Evolutionary conservation across 1,140 invertebrate species (phyloP).

Genomic region (Pseudomyrmex dendroicus): DNA sequence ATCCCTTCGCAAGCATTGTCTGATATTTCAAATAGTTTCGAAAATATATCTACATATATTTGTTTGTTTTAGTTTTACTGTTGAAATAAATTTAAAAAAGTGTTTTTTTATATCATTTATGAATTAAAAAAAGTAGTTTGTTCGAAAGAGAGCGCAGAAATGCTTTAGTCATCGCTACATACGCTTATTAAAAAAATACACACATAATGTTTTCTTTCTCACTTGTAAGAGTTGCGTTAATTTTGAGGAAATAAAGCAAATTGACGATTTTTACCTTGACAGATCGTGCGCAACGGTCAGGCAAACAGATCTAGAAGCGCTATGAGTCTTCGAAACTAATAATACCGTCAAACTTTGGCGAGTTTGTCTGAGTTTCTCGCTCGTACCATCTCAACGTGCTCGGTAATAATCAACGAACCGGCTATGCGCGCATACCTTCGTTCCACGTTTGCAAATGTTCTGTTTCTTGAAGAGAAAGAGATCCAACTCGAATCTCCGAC

Average conservation of each 20-base stretch:
- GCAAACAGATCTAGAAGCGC: conserved; percentile 23
- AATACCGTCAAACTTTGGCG: conserved; percentile 1
- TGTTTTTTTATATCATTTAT: not conserved
- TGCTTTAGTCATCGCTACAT: too few relatives aligned
- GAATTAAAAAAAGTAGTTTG: not conserved
- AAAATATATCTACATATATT: conserved; percentile 1
- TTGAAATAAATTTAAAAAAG: too few relatives aligned
- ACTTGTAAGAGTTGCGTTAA: too few relatives aligned
- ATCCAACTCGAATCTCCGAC: conserved; percentile 8
- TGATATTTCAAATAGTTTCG: conserved; percentile 31
- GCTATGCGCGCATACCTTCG: not conserved
- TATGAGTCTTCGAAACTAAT: not conserved
- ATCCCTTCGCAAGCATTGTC: conserved; percentile 1
- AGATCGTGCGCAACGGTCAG: not conserved
- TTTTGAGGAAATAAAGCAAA: conserved; percentile 2
- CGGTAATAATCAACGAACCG: not conserved
- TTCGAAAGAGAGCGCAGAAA: too few relatives aligned
- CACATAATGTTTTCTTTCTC: too few relatives aligned
- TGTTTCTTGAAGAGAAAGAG: conserved; percentile 20
- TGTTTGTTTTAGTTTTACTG: conserved; percentile 4
- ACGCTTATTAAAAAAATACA: too few relatives aligned
- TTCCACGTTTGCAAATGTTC: conserved; percentile 3
- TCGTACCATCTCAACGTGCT: not conserved
- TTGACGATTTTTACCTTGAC: not conserved
- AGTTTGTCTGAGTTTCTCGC: not conserved